Base-by-base conservation (phyloP, 2,113 vertebrate species). In the Siniperca knerii region DNA sequence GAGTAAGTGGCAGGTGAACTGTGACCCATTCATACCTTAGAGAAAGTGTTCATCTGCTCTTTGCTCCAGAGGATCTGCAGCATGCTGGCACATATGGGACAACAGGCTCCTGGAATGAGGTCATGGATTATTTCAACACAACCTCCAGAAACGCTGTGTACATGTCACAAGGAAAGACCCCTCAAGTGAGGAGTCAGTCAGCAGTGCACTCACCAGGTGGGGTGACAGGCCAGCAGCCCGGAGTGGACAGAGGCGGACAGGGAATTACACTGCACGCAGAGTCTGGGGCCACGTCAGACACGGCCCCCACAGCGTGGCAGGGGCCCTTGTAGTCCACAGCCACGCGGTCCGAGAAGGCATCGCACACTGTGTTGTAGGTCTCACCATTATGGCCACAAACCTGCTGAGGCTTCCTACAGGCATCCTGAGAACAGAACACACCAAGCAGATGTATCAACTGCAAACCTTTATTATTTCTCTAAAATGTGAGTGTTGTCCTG, bases 81-180 rank as follows among this genome's bases (percentile, higher is more conserved):
- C 96, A 99, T 97, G 74, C 97, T 98, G 67, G 97, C 98, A 95
- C 98, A 99, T 0, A 99, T 86, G 0, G 98, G 98, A 87, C 98
- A 99, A 84, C 98, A 99, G 70, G 98, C 98, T 83, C 98, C 98
- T 99, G 58, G 1, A 75, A 44, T 33, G 23, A 81, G 48, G 68
- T 75, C 46, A 85, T 8, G 46, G 72, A 55, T 79, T 35, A 55
- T 9, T 29, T n/a, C 2, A 74, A 35, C 3, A 10, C 5, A 42
- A 15, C 21, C 15, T 46, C 37, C 15, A 55, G 6, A 68, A 35
- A 44, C 12, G 10, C 23, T 69, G 12, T 52, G 18, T 23, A 20
- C 16, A n/a, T n/a, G 8, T 37, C 46, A 23, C 35, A 3, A 54
- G 37, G 10, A 33, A 70, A 11, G 16, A 64, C 4, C 12, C 54